phyloP scores from a whole-genome alignment of 2,797 vertebrate species.

The Trachurus trachurus region DNA sequence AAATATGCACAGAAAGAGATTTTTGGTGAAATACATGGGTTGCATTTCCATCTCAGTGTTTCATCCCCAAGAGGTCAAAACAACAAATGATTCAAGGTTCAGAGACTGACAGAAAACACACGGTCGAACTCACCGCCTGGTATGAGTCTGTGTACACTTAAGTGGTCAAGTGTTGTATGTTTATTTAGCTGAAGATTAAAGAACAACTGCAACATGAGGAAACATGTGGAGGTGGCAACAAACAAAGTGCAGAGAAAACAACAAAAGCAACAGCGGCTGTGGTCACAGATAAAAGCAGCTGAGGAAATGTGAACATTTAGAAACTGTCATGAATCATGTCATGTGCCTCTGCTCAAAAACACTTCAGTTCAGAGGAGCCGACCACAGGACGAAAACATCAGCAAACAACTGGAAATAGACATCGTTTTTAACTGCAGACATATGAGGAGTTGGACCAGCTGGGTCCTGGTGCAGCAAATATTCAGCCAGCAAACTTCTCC shows the following conservation, averaged over 20 bases:
- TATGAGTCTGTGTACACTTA: neutral
- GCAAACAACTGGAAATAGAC: neutral
- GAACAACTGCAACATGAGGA: neutral
- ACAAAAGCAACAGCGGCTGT: neutral
- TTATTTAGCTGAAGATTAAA: conserved; percentile 14
- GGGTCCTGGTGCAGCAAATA: neutral
- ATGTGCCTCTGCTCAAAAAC: neutral
- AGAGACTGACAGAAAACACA: neutral
- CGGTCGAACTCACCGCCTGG: neutral
- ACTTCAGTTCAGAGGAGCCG: neutral
- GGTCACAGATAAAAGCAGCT: conserved; percentile 6
- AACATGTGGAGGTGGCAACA: conserved; percentile 2
- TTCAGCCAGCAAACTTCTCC: neutral
- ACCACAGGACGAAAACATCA: neutral
- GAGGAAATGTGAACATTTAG: conserved; percentile 4
- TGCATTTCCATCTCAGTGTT: too few relatives aligned
- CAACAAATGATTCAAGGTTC: neutral
- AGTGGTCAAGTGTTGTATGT: neutral
- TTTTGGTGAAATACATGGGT: too few relatives aligned
- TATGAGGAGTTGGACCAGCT: neutral
- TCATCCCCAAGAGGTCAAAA: neutral
- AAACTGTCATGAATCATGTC: conserved; percentile 25
- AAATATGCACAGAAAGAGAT: too few relatives aligned
- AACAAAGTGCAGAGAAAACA: conserved; percentile 5
- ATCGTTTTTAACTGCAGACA: neutral